phyloP scores from a whole-genome alignment of 92 coral and sea anemone genomes.

The Epizoanthus illoricatus region DNA sequence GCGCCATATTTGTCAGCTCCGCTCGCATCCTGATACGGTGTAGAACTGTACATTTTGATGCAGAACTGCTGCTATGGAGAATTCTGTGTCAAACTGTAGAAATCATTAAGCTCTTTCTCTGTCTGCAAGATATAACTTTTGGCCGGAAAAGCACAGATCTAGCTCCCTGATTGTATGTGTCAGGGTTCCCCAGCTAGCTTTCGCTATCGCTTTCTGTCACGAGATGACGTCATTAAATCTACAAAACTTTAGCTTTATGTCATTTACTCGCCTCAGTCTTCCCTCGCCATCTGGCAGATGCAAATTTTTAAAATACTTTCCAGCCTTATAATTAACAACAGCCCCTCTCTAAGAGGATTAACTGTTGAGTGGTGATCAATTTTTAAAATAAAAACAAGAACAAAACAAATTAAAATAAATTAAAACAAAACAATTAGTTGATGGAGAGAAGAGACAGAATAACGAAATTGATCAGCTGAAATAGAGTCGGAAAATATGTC shows the following conservation, averaged over 20 bases:
- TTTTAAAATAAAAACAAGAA: too few relatives aligned
- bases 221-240: slow-evolving; percentile 22
- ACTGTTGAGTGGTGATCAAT: too few relatives aligned
- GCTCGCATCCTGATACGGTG: slow-evolving; percentile 49
- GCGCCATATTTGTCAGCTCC: slow-evolving; percentile 76
- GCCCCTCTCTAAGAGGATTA: too few relatives aligned
- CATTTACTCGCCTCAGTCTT: slow-evolving; percentile 5
- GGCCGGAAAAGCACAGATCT: slow-evolving; percentile 3
- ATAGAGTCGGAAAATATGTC: too few relatives aligned
- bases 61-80: neutral
- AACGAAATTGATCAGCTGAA: too few relatives aligned
- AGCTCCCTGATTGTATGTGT: too few relatives aligned
- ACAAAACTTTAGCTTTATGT: neutral
- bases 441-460: too few relatives aligned
- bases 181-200: neutral
- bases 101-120: slow-evolving; percentile 1
- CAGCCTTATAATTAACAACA: too few relatives aligned
- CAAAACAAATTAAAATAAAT: too few relatives aligned
- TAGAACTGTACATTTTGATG: slow-evolving; percentile 38
- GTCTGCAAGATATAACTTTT: slow-evolving; percentile 7
- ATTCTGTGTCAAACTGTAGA: neutral
- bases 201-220: slow-evolving; percentile 6
- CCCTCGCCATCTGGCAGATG: neutral
- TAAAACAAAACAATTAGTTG: too few relatives aligned
- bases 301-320: too few relatives aligned